Evolutionary conservation across 2,888 invertebrate species (phyloP).

Genomic region (Mystacides longicornis): DNA sequence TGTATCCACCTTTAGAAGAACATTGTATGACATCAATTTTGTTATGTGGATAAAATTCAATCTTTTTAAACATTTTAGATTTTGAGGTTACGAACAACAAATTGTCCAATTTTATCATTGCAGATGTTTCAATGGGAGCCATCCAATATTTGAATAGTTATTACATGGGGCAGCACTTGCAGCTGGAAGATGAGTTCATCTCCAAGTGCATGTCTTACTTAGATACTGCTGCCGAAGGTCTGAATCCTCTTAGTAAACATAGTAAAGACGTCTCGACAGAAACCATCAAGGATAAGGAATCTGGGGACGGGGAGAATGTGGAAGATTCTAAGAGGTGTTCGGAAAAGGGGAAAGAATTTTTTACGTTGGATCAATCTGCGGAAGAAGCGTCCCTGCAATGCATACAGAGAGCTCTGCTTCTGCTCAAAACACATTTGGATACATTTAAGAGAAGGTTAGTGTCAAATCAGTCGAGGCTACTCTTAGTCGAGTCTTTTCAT

Average conservation of each 20-base stretch:
- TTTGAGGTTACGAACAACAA: not conserved
- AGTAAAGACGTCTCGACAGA: slow-evolving; percentile 25
- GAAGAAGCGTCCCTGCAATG: slow-evolving; percentile 80
- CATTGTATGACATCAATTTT: not conserved
- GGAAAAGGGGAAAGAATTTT: slow-evolving; percentile 31
- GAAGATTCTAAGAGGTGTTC: slow-evolving; percentile 32
- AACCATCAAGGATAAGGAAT: slow-evolving; percentile 30
- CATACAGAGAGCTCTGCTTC: slow-evolving; percentile 80
- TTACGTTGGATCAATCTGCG: slow-evolving; percentile 44
- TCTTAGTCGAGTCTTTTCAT: too few species aligned
- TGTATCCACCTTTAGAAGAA: not conserved
- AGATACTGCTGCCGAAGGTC: slow-evolving; percentile 71
- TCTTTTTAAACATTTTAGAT: not conserved
- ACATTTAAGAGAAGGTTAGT: slow-evolving; percentile 71
- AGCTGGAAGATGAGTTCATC: slow-evolving; percentile 89
- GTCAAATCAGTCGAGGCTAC: not conserved
- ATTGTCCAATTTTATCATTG: slow-evolving; percentile 7
- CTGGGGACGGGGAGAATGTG: slow-evolving; percentile 33
- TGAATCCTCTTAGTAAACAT: slow-evolving; percentile 34
- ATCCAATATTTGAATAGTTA: slow-evolving; percentile 91
- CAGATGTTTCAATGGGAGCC: slow-evolving; percentile 88
- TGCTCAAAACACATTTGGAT: slow-evolving; percentile 88
- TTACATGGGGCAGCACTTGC: slow-evolving; percentile 86
- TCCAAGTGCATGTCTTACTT: slow-evolving; percentile 89
- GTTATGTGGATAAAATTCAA: not conserved